phyloP scores from a whole-genome alignment of 2,888 invertebrate genomes.

The Litoditis marina region DNA sequence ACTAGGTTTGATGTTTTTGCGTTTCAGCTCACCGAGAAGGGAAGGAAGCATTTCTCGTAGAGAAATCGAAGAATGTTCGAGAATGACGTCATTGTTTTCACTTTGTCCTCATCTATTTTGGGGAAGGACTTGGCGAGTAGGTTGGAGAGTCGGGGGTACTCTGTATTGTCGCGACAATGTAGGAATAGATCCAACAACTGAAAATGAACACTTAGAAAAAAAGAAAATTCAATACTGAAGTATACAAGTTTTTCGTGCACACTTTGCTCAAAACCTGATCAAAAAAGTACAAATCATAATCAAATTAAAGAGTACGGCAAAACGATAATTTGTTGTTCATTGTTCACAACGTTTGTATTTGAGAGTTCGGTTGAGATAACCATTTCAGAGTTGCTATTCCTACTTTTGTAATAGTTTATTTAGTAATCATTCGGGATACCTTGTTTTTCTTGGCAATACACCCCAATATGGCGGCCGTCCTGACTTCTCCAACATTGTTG shows the following conservation, averaged over 20 bases:
- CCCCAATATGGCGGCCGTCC: constrained; percentile 34
- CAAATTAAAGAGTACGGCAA: too few species aligned
- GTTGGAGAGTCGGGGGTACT: constrained; percentile 70
- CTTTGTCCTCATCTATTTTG: not conserved
- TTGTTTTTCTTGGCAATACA: constrained; percentile 25
- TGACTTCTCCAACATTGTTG: constrained; percentile 14
- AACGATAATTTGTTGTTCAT: too few species aligned
- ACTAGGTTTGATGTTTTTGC: too few species aligned
- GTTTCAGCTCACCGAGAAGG: constrained; percentile 7
- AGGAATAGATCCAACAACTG: constrained; percentile 12
- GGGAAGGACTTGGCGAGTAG: constrained; percentile 75
- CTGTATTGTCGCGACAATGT: constrained; percentile 13
- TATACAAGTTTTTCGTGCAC: too few species aligned
- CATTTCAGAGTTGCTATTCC: not conserved
- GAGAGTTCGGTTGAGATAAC: not conserved
- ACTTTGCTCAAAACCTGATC: too few species aligned
- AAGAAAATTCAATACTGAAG: too few species aligned
- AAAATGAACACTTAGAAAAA: too few species aligned
- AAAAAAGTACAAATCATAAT: too few species aligned
- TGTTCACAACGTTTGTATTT: too few species aligned
- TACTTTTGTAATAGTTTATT: not conserved
- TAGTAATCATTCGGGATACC: not conserved
- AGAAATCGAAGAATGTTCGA: constrained; percentile 49
- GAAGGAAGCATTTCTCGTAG: constrained; percentile 47
- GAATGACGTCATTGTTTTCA: constrained; percentile 37